Evolutionary conservation across 2,797 vertebrate genomes (phyloP).

Genomic region (Rhabdomys pumilio): DNA sequence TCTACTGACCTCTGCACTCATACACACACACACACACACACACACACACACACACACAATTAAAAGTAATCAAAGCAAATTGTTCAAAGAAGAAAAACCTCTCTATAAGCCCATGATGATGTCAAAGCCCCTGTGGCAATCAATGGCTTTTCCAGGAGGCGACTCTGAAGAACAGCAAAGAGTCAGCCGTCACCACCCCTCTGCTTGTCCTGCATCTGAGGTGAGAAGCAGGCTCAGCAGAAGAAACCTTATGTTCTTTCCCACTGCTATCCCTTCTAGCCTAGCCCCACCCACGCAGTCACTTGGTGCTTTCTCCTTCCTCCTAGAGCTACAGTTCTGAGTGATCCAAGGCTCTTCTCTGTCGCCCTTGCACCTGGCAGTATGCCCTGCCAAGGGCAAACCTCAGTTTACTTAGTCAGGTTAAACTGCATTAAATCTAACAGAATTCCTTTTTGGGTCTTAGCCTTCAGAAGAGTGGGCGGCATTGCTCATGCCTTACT

Average conservation of each 20-base stretch:
- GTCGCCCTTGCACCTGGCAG: background rate
- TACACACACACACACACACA: background rate
- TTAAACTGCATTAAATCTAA: constrained; percentile 27
- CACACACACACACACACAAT: background rate
- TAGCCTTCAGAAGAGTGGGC: background rate
- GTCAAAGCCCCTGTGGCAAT: background rate
- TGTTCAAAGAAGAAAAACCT: background rate
- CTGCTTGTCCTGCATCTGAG: background rate
- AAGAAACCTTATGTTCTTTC: background rate
- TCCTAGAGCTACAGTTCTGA: background rate
- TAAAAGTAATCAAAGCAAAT: background rate
- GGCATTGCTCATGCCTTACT: background rate
- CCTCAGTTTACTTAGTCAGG: constrained; percentile 17
- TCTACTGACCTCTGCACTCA: background rate
- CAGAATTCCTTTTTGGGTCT: constrained; percentile 6
- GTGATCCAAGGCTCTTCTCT: background rate
- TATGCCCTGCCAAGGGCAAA: background rate
- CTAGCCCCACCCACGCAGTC: background rate
- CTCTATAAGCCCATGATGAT: background rate
- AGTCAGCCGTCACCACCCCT: background rate
- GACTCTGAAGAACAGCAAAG: background rate
- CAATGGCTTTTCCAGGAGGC: background rate
- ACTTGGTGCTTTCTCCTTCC: background rate
- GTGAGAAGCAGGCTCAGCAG: background rate
- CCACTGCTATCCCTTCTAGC: background rate